Evolutionary conservation across 2,797 vertebrate species (phyloP).

Genomic region (Phylloscopus collybita): DNA sequence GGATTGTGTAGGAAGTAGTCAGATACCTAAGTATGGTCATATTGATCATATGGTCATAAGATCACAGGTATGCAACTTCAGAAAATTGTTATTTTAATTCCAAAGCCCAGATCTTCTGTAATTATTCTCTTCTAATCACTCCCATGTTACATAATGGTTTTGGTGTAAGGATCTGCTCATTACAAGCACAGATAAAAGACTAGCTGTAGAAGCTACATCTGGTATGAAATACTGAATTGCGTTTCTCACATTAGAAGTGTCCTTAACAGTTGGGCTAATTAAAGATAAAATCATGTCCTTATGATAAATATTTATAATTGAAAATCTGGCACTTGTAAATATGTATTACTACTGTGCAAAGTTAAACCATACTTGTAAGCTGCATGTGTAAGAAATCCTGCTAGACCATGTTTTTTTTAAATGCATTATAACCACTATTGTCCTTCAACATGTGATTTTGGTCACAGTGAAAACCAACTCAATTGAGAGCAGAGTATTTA

Average conservation of each 20-base stretch:
- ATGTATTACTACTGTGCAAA: conserved; percentile 23
- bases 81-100: background rate
- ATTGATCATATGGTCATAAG: background rate
- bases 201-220: conserved; percentile 72
- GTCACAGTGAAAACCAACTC: background rate
- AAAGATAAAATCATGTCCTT: conserved; percentile 78
- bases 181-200: conserved; percentile 64
- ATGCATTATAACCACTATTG: background rate
- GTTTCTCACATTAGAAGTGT: conserved; percentile 79
- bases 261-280: conserved; percentile 82
- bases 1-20: background rate
- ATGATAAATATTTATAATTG: conserved; percentile 81
- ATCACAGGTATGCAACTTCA: background rate
- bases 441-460: background rate
- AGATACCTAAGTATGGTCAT: background rate
- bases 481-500: background rate
- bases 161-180: conserved; percentile 19
- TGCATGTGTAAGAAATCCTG: background rate
- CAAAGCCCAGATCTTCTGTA: background rate
- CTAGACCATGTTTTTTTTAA: background rate
- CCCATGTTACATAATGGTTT: background rate
- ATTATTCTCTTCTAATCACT: background rate
- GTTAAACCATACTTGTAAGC: conserved; percentile 37
- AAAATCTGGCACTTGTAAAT: conserved; percentile 71
- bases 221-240: conserved; percentile 67